Evolutionary conservation across 2,888 invertebrate genomes (phyloP).

Genomic region (Blastobasis lacticolella): DNA sequence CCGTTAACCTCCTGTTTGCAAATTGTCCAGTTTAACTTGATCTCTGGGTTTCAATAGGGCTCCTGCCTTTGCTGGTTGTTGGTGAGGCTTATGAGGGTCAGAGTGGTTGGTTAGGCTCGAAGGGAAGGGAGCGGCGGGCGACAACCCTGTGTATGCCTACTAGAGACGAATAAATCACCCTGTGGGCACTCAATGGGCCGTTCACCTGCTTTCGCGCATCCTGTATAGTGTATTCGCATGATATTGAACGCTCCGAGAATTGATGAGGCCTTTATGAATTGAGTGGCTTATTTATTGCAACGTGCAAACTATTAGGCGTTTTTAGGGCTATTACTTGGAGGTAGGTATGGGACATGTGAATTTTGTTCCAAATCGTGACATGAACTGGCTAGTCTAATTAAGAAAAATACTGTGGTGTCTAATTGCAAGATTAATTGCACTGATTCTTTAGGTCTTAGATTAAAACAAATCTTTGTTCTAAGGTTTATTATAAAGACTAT

Average conservation of each 20-base stretch:
- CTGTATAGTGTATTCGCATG: constrained; percentile 21
- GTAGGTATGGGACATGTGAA: too few species aligned
- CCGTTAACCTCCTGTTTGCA: constrained; percentile 35
- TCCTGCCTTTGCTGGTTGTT: constrained; percentile 4
- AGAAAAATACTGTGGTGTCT: too few species aligned
- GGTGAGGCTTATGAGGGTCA: too few species aligned
- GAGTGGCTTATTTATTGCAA: constrained; percentile 19
- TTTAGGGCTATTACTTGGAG: background rate
- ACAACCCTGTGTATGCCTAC: constrained; percentile 22
- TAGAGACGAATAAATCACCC: constrained; percentile 53
- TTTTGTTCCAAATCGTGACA: too few species aligned
- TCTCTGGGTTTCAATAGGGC: constrained; percentile 7
- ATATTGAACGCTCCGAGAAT: constrained; percentile 25
- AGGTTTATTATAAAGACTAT: too few species aligned
- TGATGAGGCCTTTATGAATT: constrained; percentile 14
- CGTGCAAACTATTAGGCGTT: constrained; percentile 6
- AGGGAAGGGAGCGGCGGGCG: constrained; percentile 22
- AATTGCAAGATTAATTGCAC: too few species aligned
- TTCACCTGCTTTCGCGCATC: constrained; percentile 46
- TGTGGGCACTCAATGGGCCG: constrained; percentile 36
- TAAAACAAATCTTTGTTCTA: too few species aligned
- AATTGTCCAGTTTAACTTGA: constrained; percentile 36
- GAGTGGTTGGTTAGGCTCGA: background rate
- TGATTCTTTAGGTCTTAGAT: too few species aligned
- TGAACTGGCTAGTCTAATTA: too few species aligned